Percentiles rank a stretch among this genome's conserved stretches.
phyloP scores from a whole-genome alignment of 2,113 vertebrate genomes.

The Psettodes erumei region DNA sequence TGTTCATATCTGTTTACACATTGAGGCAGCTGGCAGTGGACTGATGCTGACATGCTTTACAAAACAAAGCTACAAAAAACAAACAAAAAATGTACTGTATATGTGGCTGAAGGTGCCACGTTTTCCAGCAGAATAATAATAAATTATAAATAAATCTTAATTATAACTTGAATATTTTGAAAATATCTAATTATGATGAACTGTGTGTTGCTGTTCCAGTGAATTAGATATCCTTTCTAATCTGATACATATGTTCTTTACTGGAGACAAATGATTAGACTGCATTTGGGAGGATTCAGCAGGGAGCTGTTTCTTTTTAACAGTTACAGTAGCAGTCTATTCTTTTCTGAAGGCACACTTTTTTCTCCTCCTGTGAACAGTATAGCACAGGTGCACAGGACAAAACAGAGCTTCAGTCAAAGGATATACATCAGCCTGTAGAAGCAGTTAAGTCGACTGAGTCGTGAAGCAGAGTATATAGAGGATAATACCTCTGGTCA shows the following conservation, averaged over 20 bases:
- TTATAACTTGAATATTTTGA: neutral
- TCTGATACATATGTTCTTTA: neutral
- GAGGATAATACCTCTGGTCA: conserved; percentile 6
- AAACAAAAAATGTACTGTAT: too few relatives aligned
- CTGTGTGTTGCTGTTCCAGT: too few relatives aligned
- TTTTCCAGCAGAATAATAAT: too few relatives aligned
- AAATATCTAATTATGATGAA: too few relatives aligned
- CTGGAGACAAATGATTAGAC: neutral
- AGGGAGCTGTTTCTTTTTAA: neutral
- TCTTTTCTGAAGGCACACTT: neutral
- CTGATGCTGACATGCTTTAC: too few relatives aligned
- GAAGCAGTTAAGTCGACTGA: neutral
- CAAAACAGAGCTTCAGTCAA: neutral
- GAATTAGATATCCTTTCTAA: too few relatives aligned
- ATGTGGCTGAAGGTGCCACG: too few relatives aligned
- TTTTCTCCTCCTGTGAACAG: neutral
- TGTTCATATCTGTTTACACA: too few relatives aligned
- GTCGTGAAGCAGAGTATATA: neutral
- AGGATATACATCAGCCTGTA: neutral
- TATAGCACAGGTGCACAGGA: neutral
- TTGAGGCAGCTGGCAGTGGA: too few relatives aligned
- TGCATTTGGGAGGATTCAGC: neutral
- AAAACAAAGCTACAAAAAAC: too few relatives aligned
- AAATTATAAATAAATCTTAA: too few relatives aligned
- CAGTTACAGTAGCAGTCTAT: neutral